Evolutionary conservation across 2,797 vertebrate species (phyloP), one percentile per base, ranked within the genome.

Genomic region (Cottoperca gobio): DNA sequence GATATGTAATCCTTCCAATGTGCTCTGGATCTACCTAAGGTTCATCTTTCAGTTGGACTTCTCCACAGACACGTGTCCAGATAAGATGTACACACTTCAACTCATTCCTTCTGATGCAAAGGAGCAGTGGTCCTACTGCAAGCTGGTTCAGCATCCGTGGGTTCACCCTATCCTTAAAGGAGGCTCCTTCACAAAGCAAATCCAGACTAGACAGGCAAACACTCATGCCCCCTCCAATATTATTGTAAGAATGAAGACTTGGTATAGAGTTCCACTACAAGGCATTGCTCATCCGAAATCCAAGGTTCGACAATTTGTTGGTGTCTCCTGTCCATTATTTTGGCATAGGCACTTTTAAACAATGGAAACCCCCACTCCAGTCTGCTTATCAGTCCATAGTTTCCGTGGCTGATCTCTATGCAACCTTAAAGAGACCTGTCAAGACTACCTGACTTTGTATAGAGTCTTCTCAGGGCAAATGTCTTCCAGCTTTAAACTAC

Each of bases 361-460:
- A 48, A 6, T 28, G 12, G 40, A 43, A 70, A 65, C 45, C 2
- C 39, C 19, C 26, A 28, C 17, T 42, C 26, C 28, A 14, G 26
- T 61, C 42, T 35, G 28, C 35, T 43, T 43, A 54, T 60, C 48
- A 28, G 55, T 61, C 61, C 26, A 1, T 4, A 54, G 39, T 63
- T 31, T 54, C 16, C 46, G 16, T 31, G 49, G 54, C 28, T 37
- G 46, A 46, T 45, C 37, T 62, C 43, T 57, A 5, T 33, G 17
- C 21, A 26, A 42, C 42, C 54, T 10, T 61, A 7, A 17, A 55
- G 26, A 67, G 37, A 14, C 23, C 21, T 65, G 57, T 46, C 39
- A 63, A 52, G 24, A 46, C 58, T 70, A 46, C 12, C 52, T 65
- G 60, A 43, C 68, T 45, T 60, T 61, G 26, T 35, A 54, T 52